Evolutionary conservation across 2,797 vertebrate genomes (phyloP).

Genomic region (Clarias platycephalus): DNA sequence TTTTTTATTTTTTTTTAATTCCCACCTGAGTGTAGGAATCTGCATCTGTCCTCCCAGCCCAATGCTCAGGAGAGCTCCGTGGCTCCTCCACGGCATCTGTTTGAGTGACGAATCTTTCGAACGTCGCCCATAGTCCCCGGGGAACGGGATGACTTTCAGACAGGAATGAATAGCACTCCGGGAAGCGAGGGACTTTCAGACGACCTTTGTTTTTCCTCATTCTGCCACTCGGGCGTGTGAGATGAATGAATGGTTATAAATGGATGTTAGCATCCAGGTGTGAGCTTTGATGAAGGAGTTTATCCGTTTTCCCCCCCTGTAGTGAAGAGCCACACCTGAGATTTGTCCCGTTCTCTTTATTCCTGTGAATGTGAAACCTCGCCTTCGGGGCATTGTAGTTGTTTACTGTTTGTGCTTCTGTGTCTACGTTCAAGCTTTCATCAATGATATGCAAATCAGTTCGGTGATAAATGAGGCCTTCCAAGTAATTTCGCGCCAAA

Average conservation of each 20-base stretch:
- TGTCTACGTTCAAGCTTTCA: not conserved
- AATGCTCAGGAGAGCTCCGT: conserved; percentile 64
- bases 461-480: conserved; percentile 29
- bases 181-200: conserved; percentile 26
- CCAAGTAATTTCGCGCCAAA: conserved; percentile 19
- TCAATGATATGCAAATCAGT: conserved; percentile 26
- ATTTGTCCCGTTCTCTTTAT: not conserved
- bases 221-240: not conserved
- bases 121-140: conserved; percentile 62
- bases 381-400: not conserved
- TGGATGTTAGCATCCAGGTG: conserved; percentile 14
- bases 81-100: conserved; percentile 68
- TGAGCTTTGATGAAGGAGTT: conserved; percentile 17
- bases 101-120: conserved; percentile 59
- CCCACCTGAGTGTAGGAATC: conserved; percentile 48
- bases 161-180: conserved; percentile 45
- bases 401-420: not conserved
- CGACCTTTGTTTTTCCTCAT: conserved; percentile 30
- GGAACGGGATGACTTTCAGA: conserved; percentile 49
- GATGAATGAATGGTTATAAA: conserved; percentile 8
- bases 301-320: not conserved
- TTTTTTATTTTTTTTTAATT: conserved; percentile 24
- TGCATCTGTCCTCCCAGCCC: conserved; percentile 24
- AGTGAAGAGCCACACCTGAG: conserved; percentile 1
- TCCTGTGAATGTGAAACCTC: not conserved